Base-by-base conservation (phyloP, 2,797 vertebrate genomes). In the Threskiornis aethiopicus region DNA sequence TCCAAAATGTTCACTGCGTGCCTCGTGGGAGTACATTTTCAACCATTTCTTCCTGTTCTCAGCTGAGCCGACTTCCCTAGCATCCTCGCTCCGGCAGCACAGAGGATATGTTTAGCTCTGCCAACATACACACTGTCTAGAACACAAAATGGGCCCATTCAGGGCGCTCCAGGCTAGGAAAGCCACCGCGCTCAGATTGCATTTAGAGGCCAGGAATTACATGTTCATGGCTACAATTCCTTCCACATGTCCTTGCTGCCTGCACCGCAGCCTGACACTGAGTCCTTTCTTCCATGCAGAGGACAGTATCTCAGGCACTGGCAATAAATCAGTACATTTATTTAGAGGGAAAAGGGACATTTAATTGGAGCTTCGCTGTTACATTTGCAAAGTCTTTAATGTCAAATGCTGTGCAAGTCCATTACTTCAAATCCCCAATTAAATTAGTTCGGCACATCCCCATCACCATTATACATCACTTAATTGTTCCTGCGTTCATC, bases 131-230 rank as follows among this genome's bases (percentile, higher is more conserved):
- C 95, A 69, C 61, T 71, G 84, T 83, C 95, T 85, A 54, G 72
- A 77, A 61, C 37, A 94, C 71, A 96, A 79, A 97, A 95, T 66
- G 77, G 89, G 66, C 90, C 94, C 93, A 96, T 97, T 97, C 94
- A 96, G 90, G 77, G 57, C 1, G 71, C 95, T 94, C 78, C 84
- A 75, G 72, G 90, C 85, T 54, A 83, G 93, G 89, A 91, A 94
- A 96, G 77, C 66, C 76, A 78, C 84, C 1, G 2, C 0, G 11
- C 92, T 91, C 49, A 5, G 33, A 21, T 5, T 84, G 70, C 11
- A 4, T 41, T 82, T 51, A 66, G 64, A 64, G 83, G 92, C 94
- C 97, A 97, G 93, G 78, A 95, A 95, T 94, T 88, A 90, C 73
- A 85, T 4, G 94, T 75, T 58, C 70, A 75, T 8, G 0, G 86